Base-by-base conservation (phyloP, 2,888 invertebrate species). In the Tachystola acroxantha region DNA sequence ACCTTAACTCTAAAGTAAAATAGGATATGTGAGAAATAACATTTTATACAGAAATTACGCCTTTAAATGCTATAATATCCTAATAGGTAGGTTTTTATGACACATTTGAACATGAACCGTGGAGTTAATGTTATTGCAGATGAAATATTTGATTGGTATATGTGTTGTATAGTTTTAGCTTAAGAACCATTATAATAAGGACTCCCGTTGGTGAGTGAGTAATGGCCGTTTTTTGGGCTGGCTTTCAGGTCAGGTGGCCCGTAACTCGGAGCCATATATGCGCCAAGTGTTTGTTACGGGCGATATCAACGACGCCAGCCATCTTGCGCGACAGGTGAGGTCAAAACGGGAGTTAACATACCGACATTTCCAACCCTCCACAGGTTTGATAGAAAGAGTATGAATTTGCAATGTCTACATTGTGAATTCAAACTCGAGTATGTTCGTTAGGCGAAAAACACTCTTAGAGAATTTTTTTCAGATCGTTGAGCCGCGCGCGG, bases 221-320 rank as follows among this genome's bases (percentile, higher is more conserved):
- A 76, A 80, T 64, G 59, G 69, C 60, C 64, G 51, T 44, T 74
- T 80, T 82, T 77, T 24, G 24, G 75, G 63, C 66, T 80, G 75
- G 60, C 68, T 87, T 84, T 65, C 85, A 88, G 88, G 96, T 53
- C 90, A 92, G 53, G 97, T 98, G 62, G 99, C 99, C 39, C 92
- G 92, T 64, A 95, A 94, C 80, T 95, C 94, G 60, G 99, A 99
- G 88, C 99, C 99, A 25, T 91, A 94, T 68, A 98, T 99, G 90
- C 92, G 97, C 57, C 99, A 99, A 90, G 98, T 98, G 52, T 94
- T 94, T 73, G 90, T 94, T 42, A 91, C 91, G 40, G 93, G 93
- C 40, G 90, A 91, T 64, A 85, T 87, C 56, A 82, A 88, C 47
- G 89, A 89, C 59, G 87, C 88, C 51, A 85, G 80, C 35, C 88